Conservation (phyloP, 2,797 vertebrate species). For the Tragelaphus oryx region DNA sequence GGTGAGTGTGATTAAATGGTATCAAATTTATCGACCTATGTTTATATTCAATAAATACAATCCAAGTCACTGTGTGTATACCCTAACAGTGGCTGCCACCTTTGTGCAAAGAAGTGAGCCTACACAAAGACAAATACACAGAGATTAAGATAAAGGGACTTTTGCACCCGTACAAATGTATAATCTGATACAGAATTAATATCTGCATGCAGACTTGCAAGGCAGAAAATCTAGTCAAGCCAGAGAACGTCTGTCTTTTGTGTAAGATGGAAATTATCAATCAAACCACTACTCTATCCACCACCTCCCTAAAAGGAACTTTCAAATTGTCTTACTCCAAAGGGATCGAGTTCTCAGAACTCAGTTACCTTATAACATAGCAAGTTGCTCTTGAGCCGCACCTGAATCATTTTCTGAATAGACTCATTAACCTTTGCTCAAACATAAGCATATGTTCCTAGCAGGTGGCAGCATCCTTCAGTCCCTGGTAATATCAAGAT, state of each 20-base stretch:
- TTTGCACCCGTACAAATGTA: not conserved
- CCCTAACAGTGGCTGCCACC: not conserved
- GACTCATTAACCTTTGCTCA: conserved; percentile 71
- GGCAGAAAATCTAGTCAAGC: not conserved
- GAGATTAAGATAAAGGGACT: not conserved
- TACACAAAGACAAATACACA: not conserved
- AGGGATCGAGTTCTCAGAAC: not conserved
- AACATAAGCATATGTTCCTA: conserved; percentile 62
- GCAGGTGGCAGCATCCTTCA: conserved; percentile 64
- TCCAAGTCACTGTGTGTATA: not conserved
- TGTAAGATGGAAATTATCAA: conserved; percentile 16
- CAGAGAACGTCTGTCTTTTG: not conserved
- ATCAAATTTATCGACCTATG: not conserved
- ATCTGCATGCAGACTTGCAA: not conserved
- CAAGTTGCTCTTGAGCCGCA: conserved; percentile 9
- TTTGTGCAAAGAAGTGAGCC: not conserved
- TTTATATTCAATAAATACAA: not conserved
- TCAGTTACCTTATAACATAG: not conserved
- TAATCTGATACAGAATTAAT: not conserved
- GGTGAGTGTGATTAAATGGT: not conserved
- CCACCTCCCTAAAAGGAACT: not conserved
- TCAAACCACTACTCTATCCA: not conserved
- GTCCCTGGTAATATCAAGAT: conserved; percentile 57
- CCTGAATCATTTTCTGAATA: conserved; percentile 51
- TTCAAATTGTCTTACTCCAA: conserved; percentile 18